Evolutionary conservation across 2,888 invertebrate species (phyloP), one percentile per base, ranked within the genome.

Genomic region (Hypsopygia costalis): DNA sequence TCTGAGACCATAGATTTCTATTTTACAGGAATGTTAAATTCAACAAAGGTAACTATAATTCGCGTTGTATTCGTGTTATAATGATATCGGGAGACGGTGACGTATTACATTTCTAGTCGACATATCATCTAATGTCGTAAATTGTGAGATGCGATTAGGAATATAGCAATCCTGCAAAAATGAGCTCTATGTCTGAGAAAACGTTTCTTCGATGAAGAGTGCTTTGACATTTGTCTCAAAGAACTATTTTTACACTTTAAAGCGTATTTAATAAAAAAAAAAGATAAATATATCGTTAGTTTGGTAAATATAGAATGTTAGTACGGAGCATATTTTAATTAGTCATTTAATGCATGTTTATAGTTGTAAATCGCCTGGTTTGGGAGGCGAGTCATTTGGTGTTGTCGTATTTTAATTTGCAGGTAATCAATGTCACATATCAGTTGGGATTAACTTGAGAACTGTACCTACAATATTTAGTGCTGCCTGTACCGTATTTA

Each of bases 191-290:
- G 41, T 44, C 40, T 42, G 46, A 46, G 37, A 45, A 36, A 38
- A 46, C 33, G 36, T 36, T 43, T 49, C 46, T 51, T 41, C 49
- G n/a, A n/a, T n/a, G n/a, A 47, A 58, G 51, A 67, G 58, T 73
- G 72, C 75, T 81, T 80, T 64, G 78, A 75, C 60, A 57, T 70
- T 72, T 67, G 73, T 77, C 71, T 75, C 64, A 75, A 83, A 77
- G 58, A 78, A 79, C 76, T 82, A 85, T 85, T 83, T 87, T 86
- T 85, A 83, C 83, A 85, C 75, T 74, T 69, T 69, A 75, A 71
- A 73, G 69, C 74, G 62, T 81, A 80, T 81, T 72, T 68, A 69
- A 73, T 62, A 51, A 62, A 69, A 74, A 76, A 74, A 66, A 68
- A 69, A 65, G 49, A 61, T 61, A 71, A 74, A 64, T 81, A 80